Conservation (phyloP, 1,140 invertebrate species). For the Drosophila albomicans region DNA sequence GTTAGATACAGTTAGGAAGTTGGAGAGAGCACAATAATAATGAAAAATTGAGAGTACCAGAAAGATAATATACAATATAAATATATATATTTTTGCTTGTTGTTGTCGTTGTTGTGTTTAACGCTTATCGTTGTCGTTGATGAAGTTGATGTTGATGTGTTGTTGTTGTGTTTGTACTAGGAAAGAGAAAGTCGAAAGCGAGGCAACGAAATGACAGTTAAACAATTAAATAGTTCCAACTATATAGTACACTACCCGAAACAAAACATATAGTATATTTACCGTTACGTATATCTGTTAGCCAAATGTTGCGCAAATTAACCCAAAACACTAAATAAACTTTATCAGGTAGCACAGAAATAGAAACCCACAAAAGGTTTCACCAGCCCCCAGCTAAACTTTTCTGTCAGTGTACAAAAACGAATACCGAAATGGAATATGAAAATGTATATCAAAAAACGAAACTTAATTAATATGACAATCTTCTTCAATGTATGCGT, state of each 20-base stretch:
- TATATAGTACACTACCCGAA: conserved; percentile 11
- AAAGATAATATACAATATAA: conserved; percentile 26
- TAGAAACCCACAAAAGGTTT: conserved; percentile 64
- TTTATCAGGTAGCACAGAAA: conserved; percentile 7
- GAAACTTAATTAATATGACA: conserved; percentile 66
- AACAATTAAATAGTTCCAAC: conserved; percentile 19
- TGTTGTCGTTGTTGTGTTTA: conserved; percentile 66
- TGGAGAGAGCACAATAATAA: conserved; percentile 71
- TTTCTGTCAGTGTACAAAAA: conserved; percentile 48
- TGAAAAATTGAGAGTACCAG: conserved; percentile 63
- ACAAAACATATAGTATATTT: conserved; percentile 28
- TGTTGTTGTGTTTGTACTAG: conserved; percentile 51
- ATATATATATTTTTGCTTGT: conserved; percentile 68
- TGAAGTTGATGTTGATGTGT: conserved; percentile 21
- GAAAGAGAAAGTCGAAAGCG: conserved; percentile 15
- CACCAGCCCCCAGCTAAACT: conserved; percentile 49
- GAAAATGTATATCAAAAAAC: conserved; percentile 25
- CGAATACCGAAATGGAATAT: conserved; percentile 9
- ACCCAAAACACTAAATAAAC: neutral
- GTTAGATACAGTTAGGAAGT: conserved; percentile 36
- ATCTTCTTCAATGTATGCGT: conserved; percentile 58
- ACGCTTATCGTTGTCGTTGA: conserved; percentile 58
- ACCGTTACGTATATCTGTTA: conserved; percentile 58
- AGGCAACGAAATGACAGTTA: conserved; percentile 63
- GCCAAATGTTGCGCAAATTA: conserved; percentile 60